Base-by-base conservation (phyloP, 2,888 invertebrate species). In the Aphodius sticticus region DNA sequence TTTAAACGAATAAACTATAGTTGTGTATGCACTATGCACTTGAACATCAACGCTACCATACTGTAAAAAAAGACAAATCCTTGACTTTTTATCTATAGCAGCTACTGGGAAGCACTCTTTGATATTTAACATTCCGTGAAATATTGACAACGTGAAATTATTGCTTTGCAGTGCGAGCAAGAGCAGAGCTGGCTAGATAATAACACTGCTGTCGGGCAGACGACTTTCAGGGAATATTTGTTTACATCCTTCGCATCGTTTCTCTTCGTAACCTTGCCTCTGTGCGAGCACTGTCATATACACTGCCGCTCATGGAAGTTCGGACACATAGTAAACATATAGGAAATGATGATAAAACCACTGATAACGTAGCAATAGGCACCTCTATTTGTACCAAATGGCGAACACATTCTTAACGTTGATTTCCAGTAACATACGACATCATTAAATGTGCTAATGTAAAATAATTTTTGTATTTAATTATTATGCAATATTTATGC, bases 121-220 rank as follows among this genome's bases (percentile, higher is more conserved):
- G 74, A 74, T 74, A 74, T 74, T 74, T 74, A 74, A 37, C 74
- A 74, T 74, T 74, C 74, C 37, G 36, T 12, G 74, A 74, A 74
- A 74, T 37, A 74, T 74, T 37, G 74, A 74, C 74, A 37, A 37
- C 74, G 74, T 37, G 74, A 37, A 35, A 36, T 37, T 9, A 37
- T 37, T 37, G 74, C 26, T 35, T 74, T 37, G 36, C 74, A 15
- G 37, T 14, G 37, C 26, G 35, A 35, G n/a, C 74, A 35, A 74
- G 36, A 36, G 36, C 74, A 36, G 36, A 35, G 16, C 37, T 36
- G 37, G 36, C 74, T 14, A 35, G 74, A 74, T 74, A 74, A 74
- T 74, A 35, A 37, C 36, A 74, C 26, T 36, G 74, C 74, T 74
- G 74, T 74, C 74, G n/a, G 36, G 15, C 12, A 35, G 37, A 15